phyloP scores from a whole-genome alignment of 2,797 vertebrate species.

The Pterois miles region DNA sequence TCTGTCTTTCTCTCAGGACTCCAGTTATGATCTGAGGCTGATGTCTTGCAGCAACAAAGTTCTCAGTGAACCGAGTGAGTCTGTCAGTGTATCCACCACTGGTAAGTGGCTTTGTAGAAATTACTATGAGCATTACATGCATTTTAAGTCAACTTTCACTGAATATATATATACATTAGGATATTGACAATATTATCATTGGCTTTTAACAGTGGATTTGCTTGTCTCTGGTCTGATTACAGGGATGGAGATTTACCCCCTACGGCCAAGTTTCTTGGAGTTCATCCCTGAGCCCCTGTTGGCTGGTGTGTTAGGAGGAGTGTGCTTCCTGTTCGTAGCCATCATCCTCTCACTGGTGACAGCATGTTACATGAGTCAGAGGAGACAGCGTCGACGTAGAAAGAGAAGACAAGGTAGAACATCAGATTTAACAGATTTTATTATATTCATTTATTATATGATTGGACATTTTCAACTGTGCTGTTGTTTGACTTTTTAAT shows the following conservation, averaged over 20 bases:
- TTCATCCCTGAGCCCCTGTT: constrained; percentile 91
- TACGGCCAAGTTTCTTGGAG: constrained; percentile 87
- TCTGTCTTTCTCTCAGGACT: constrained; percentile 82
- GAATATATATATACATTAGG: background rate
- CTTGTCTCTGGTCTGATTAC: constrained; percentile 26
- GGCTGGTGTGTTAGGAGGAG: constrained; percentile 91
- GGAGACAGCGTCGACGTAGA: constrained; percentile 72
- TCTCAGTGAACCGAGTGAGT: constrained; percentile 91
- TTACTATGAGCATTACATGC: background rate
- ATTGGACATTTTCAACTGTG: background rate
- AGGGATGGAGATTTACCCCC: constrained; percentile 94
- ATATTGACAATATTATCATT: background rate
- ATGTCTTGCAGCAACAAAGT: constrained; percentile 88
- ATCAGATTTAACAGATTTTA: background rate
- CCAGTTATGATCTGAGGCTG: constrained; percentile 91
- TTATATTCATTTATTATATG: background rate
- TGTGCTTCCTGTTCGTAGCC: constrained; percentile 92
- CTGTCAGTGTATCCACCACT: constrained; percentile 88
- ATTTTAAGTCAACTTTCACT: background rate
- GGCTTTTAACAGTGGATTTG: background rate
- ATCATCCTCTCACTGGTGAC: constrained; percentile 90
- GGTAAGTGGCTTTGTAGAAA: constrained; percentile 77
- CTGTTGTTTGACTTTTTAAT: constrained; percentile 48
- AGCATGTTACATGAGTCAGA: constrained; percentile 90
- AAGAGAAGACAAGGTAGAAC: constrained; percentile 83